Conservation (phyloP, 2,113 vertebrate genomes). For the Eudyptes chrysolophus region DNA sequence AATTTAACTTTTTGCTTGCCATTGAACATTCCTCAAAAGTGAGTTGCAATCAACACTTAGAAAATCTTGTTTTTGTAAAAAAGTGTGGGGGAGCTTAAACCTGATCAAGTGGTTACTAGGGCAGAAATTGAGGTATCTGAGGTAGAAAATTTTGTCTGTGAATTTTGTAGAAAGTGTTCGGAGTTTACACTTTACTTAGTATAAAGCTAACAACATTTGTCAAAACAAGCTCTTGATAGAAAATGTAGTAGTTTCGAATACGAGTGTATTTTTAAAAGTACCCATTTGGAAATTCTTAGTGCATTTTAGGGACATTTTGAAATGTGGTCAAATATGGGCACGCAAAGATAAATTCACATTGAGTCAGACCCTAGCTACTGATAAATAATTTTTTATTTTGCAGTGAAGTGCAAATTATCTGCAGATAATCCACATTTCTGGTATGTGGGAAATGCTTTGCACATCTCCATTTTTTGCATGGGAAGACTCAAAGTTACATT, state of each 20-base stretch:
- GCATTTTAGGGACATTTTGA: neutral
- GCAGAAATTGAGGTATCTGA: neutral
- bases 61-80: neutral
- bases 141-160: neutral
- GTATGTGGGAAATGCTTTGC: neutral
- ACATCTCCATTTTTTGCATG: neutral
- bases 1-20: neutral
- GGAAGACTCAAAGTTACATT: neutral
- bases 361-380: neutral
- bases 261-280: neutral
- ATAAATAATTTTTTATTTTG: neutral
- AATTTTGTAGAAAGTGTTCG: neutral
- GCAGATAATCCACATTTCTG: neutral
- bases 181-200: neutral
- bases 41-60: neutral
- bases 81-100: neutral
- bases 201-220: neutral
- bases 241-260: neutral
- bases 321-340: neutral
- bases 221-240: neutral
- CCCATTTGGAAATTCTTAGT: neutral
- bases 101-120: neutral
- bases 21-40: neutral
- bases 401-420: neutral
- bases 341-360: neutral